These are phyloP conservation scores for Elmis aenea DNA, from an alignment of 2,888 invertebrate genomes.

Conservation along the genomic window DNA sequence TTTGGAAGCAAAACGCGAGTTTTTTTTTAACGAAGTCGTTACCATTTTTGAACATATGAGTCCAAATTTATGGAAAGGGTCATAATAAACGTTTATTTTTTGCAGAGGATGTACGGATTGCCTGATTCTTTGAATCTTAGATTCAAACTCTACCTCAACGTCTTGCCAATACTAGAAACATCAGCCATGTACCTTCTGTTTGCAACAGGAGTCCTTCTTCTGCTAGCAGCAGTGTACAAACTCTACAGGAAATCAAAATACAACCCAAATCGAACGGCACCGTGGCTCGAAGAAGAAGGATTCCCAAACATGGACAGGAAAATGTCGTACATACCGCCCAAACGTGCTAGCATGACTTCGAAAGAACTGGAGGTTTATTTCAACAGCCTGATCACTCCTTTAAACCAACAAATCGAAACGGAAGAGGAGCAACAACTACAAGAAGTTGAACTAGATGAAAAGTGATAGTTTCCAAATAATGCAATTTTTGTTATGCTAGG, in stretches of 20 bases:
- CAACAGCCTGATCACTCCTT: slow-evolving; percentile 25
- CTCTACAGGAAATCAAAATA: slow-evolving; percentile 27
- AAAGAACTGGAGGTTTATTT: slow-evolving; percentile 42
- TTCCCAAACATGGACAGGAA: slow-evolving; percentile 34
- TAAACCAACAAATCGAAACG: slow-evolving; percentile 23
- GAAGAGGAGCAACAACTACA: background rate
- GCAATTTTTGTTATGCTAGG: no score
- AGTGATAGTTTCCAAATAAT: no score
- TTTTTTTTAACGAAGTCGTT: no score
- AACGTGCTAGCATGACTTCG: slow-evolving; percentile 29
- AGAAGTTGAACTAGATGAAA: no score
- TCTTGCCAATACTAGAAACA: slow-evolving; percentile 61
- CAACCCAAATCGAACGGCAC: slow-evolving; percentile 12
- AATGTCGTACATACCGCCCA: slow-evolving; percentile 33
- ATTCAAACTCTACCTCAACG: slow-evolving; percentile 69
- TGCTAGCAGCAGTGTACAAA: slow-evolving; percentile 49
- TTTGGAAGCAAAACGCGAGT: no score
- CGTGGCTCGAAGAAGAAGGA: slow-evolving; percentile 38
- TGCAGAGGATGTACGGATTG: slow-evolving; percentile 65
- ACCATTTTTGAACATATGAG: no score
- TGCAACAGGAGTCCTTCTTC: slow-evolving; percentile 49
- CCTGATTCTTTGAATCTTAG: slow-evolving; percentile 58
- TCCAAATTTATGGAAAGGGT: no score
- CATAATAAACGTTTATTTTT: no score
- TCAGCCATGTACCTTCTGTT: slow-evolving; percentile 52